A percentile compares a stretch with the other conserved stretches of the same genome.
phyloP scores from a whole-genome alignment of 2,797 vertebrate genomes.

The Coregonus suidteri region DNA sequence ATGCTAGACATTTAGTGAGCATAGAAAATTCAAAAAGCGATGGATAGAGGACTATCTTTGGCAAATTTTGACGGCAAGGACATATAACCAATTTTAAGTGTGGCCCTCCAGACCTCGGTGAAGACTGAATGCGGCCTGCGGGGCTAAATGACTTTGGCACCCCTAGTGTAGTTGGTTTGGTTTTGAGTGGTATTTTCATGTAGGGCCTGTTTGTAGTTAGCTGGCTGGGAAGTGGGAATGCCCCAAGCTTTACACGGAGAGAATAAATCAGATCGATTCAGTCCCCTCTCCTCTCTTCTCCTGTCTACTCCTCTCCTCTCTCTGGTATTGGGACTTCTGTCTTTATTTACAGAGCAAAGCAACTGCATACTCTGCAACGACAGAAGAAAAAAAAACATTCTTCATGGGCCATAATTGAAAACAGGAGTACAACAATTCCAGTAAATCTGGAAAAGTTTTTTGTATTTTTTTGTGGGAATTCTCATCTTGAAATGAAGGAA shows the following conservation, averaged over 20 bases:
- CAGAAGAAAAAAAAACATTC: constrained; percentile 27
- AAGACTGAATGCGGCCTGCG: too few species aligned
- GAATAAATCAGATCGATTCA: constrained; percentile 53
- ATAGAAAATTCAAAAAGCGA: too few species aligned
- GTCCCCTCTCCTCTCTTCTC: constrained; percentile 27
- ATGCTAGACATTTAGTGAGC: too few species aligned
- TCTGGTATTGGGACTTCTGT: constrained; percentile 37
- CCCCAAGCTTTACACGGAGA: constrained; percentile 37
- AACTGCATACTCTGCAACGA: constrained; percentile 51
- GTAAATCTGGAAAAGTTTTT: background rate
- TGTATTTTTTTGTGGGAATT: background rate
- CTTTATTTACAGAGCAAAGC: constrained; percentile 59
- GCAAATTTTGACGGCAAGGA: too few species aligned
- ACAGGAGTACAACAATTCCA: constrained; percentile 54
- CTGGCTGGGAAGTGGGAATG: constrained; percentile 19
- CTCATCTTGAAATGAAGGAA: background rate
- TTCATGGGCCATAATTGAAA: constrained; percentile 71
- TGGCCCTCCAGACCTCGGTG: too few species aligned
- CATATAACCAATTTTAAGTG: too few species aligned
- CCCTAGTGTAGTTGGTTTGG: too few species aligned
- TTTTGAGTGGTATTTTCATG: too few species aligned
- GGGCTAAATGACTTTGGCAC: too few species aligned
- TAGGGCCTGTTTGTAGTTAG: too few species aligned
- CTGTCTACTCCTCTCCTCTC: constrained; percentile 9
- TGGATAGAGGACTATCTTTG: too few species aligned